Percentiles rank a stretch among this genome's conserved stretches.
Evolutionary conservation across 2,888 invertebrate species (phyloP).

Genomic region (Orthosia gothica): DNA sequence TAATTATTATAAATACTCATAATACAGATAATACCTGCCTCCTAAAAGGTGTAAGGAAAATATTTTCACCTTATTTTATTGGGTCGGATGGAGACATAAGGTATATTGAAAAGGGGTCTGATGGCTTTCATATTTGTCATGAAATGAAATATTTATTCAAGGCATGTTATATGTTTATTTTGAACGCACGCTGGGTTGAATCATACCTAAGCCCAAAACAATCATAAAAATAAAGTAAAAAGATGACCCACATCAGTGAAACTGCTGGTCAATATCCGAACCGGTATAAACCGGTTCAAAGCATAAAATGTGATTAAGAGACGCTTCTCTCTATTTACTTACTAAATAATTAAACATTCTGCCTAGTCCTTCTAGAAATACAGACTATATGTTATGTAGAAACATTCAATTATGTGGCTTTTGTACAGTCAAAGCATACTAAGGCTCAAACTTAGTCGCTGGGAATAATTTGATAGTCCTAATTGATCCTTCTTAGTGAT

Average conservation of each 20-base stretch:
- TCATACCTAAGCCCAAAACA: slow-evolving; percentile 33
- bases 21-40: neutral
- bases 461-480: slow-evolving; percentile 7
- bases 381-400: neutral
- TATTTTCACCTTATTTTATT: slow-evolving; percentile 32
- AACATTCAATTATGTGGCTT: neutral
- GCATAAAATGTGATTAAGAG: neutral
- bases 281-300: slow-evolving; percentile 11
- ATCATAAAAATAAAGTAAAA: too few relatives aligned
- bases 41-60: slow-evolving; percentile 4
- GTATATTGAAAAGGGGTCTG: slow-evolving; percentile 37
- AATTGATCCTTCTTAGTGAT: slow-evolving; percentile 8
- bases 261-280: slow-evolving; percentile 1
- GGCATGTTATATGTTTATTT: slow-evolving; percentile 2
- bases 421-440: neutral
- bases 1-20: neutral
- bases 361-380: neutral
- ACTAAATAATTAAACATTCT: slow-evolving; percentile 33
- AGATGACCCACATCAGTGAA: slow-evolving; percentile 34
- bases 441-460: neutral
- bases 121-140: slow-evolving; percentile 42
- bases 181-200: slow-evolving; percentile 22
- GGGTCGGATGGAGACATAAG: slow-evolving; percentile 14
- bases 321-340: slow-evolving; percentile 15
- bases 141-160: slow-evolving; percentile 46